These are phyloP conservation scores for Oasisia sp. DNA, from an alignment of 2,888 invertebrate genomes.

Conservation along the genomic window DNA sequence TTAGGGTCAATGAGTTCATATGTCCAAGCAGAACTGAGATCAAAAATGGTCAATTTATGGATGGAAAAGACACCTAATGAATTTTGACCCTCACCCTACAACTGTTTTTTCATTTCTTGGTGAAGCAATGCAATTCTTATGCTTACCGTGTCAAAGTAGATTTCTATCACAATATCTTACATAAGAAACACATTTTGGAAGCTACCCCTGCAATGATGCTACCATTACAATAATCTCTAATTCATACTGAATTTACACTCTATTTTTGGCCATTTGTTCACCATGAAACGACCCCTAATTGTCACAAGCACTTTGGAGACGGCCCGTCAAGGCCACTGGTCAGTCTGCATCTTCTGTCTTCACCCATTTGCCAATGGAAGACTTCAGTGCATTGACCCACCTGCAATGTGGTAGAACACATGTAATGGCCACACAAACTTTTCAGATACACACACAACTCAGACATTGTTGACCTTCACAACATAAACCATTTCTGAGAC, in stretches of 20 bases:
- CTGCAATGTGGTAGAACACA: too few species aligned
- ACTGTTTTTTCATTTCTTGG: neutral
- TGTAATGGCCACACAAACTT: slow-evolving; percentile 59
- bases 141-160: too few species aligned
- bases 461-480: too few species aligned
- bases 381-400: slow-evolving; percentile 93
- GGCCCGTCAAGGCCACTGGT: neutral
- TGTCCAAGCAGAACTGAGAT: neutral
- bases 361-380: slow-evolving; percentile 89
- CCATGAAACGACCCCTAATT: neutral
- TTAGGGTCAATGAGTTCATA: neutral
- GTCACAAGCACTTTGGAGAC: neutral
- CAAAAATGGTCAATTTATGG: neutral
- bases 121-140: neutral
- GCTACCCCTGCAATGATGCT: neutral
- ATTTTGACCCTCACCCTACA: neutral
- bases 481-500: too few species aligned
- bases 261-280: neutral
- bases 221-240: neutral
- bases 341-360: slow-evolving; percentile 25
- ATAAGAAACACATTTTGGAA: neutral
- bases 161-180: too few species aligned
- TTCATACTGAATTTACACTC: neutral
- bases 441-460: too few species aligned
- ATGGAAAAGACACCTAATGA: neutral